phyloP scores from a whole-genome alignment of 2,888 invertebrate genomes.

The Biston stratarius region DNA sequence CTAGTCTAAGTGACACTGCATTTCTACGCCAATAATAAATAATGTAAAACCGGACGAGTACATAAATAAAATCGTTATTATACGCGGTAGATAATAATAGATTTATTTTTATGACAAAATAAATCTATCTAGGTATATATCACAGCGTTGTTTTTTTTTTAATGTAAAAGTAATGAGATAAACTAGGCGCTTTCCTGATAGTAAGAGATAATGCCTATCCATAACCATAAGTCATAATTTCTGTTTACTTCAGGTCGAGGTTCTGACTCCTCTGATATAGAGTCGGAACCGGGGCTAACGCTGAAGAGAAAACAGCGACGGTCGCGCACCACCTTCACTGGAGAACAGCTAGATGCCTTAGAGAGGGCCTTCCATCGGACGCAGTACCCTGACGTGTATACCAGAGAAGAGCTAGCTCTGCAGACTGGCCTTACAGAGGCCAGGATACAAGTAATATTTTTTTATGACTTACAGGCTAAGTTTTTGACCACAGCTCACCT shows the following conservation, averaged over 20 bases:
- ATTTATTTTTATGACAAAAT: background rate
- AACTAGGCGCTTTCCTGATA: too few species aligned
- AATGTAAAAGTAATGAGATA: too few species aligned
- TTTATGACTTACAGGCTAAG: too few species aligned
- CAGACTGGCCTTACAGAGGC: constrained; percentile 97
- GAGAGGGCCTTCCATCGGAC: constrained; percentile 97
- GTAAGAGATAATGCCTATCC: too few species aligned
- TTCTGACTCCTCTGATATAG: constrained; percentile 90
- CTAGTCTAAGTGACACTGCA: too few species aligned
- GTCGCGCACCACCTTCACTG: constrained; percentile 97
- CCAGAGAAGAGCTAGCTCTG: constrained; percentile 96
- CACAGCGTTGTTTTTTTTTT: too few species aligned
- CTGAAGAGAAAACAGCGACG: constrained; percentile 96
- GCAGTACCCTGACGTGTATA: constrained; percentile 98
- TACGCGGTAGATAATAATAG: too few species aligned
- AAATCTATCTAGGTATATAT: too few species aligned
- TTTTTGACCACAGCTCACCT: too few species aligned
- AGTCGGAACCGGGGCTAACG: constrained; percentile 96
- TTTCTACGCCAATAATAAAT: too few species aligned
- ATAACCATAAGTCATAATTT: constrained; percentile 9
- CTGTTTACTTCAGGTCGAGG: constrained; percentile 68
- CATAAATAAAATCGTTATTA: too few species aligned
- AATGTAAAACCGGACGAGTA: too few species aligned
- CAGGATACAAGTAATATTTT: constrained; percentile 90
- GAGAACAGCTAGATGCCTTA: constrained; percentile 95